Base-by-base conservation (phyloP, 2,113 vertebrate species). In the Alligator mississippiensis region DNA sequence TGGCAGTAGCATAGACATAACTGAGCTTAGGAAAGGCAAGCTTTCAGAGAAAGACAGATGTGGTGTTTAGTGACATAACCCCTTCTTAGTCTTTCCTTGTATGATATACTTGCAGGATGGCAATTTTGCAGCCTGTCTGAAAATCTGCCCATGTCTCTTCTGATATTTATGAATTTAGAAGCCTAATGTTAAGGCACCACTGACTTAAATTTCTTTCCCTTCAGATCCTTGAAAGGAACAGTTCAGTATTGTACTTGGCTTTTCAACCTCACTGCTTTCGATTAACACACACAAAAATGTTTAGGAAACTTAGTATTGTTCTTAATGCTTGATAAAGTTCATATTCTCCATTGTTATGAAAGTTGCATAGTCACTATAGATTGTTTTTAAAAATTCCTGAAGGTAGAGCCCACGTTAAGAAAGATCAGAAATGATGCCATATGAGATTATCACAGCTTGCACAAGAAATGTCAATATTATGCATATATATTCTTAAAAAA, bases 1-100 rank as follows among this genome's bases (percentile, higher is more conserved):
- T 47, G 12, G 70, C 6, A 24, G 30, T 11, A 13, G 22, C 11
- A 74, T 18, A 30, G 12, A 79, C 12, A 24, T 6, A 68, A 54
- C 2, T 4, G 85, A 79, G 1, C 3, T 0, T 0, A 22, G 24
- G 86, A n/a, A 58, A 10, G 63, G 8, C 38, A 87, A 80, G n/a
- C 80, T 58, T 12, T 30, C 6, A 13, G 74, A 27, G 9, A 61
- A 17, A 74, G 17, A 38, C 55, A 58, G 4, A 18, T 0, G 66
- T 10, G 58, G 66, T 30, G n/a, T 28, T 70, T 72, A 38, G 4
- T 24, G 68, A 72, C 38, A 34, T 11, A 72, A 72, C 47, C 47
- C 8, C 47, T 47, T 47, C 47, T 47, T 47, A 18, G 58, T 4
- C 19, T 21, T 30, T n/a, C 2, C 66, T 64, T 25, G 63, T 72